phyloP scores from a whole-genome alignment of 2,888 invertebrate genomes.

The Thymelicus sylvestris region DNA sequence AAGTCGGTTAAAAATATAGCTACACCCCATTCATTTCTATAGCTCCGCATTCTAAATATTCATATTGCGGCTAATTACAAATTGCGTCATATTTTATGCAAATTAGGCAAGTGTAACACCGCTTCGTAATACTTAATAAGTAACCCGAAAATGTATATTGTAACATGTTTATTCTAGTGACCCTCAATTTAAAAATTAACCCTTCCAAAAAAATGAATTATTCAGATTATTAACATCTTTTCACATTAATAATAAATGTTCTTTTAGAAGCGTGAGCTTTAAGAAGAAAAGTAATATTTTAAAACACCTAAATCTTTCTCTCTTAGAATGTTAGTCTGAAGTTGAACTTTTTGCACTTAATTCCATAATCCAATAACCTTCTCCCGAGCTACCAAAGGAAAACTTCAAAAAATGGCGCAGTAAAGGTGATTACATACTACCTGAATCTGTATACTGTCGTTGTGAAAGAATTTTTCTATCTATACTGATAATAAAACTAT shows the following conservation, averaged over 20 bases:
- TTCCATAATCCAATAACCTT: conserved; percentile 34
- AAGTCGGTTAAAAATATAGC: no score
- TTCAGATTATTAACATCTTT: neutral
- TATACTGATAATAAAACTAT: neutral
- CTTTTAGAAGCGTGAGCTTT: neutral
- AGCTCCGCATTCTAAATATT: conserved; percentile 23
- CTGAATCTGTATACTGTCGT: conserved; percentile 10
- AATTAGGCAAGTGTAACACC: conserved; percentile 5
- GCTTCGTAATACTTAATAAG: conserved; percentile 5
- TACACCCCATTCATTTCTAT: conserved; percentile 16
- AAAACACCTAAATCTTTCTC: neutral
- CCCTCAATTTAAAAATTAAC: conserved; percentile 2
- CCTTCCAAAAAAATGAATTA: neutral
- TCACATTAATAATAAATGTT: conserved; percentile 1
- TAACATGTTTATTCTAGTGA: no score
- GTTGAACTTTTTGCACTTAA: conserved; percentile 29
- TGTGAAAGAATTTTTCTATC: neutral
- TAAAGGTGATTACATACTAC: conserved; percentile 30
- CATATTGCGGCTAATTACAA: conserved; percentile 24
- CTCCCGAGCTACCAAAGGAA: conserved; percentile 26
- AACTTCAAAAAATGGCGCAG: conserved; percentile 29
- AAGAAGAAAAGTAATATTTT: neutral
- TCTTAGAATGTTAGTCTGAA: conserved; percentile 12
- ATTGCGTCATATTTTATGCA: conserved; percentile 20
- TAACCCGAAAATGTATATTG: conserved; percentile 1